A percentile compares a stretch with the other conserved stretches of the same genome.
These are phyloP conservation scores for Calcarius lapponicus DNA, from an alignment of 2,797 vertebrate genomes.

Conservation along the genomic window DNA sequence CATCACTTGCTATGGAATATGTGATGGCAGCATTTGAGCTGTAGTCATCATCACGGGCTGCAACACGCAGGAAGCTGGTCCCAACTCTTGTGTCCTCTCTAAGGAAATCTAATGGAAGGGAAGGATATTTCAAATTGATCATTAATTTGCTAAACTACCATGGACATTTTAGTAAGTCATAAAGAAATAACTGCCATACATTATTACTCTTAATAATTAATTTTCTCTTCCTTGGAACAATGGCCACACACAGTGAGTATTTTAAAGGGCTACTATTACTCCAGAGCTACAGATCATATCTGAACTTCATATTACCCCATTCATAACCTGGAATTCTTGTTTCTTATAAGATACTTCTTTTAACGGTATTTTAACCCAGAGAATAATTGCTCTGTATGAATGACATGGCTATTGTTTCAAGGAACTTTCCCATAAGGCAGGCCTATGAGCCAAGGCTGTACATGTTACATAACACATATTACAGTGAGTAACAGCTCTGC, in stretches of 20 bases:
- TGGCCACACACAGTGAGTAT: not conserved
- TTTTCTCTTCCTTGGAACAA: not conserved
- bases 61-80: constrained; percentile 87
- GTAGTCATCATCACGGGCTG: constrained; percentile 87
- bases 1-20: constrained; percentile 83
- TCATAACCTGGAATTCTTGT: not conserved
- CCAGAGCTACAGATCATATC: not conserved
- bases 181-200: not conserved
- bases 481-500: not conserved
- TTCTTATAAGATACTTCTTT: not conserved
- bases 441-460: not conserved
- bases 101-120: constrained; percentile 81
- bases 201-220: not conserved
- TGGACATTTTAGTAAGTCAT: not conserved
- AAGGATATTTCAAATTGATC: not conserved
- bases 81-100: constrained; percentile 87
- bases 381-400: not conserved
- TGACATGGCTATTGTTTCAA: not conserved
- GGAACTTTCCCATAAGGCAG: not conserved
- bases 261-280: not conserved
- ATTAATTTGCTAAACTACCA: not conserved
- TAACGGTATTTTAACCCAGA: not conserved
- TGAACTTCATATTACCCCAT: not conserved
- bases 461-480: not conserved
- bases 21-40: constrained; percentile 84